These are phyloP conservation scores for Laupala kohalensis DNA, from an alignment of 1,140 invertebrate species.

Conservation along the genomic window DNA sequence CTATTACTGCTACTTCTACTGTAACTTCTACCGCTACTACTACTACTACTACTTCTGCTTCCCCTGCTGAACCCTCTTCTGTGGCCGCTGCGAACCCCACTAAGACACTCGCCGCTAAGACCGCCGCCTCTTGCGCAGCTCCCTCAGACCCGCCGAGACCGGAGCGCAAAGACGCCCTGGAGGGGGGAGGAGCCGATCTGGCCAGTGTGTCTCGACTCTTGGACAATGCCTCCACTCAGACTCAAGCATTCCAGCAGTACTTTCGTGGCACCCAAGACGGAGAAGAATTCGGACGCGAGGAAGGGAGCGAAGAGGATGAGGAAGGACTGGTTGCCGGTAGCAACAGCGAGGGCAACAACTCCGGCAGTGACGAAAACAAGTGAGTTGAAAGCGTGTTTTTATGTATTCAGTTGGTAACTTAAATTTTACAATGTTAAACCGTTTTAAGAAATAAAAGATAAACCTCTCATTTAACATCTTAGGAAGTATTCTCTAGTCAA, in stretches of 20 bases:
- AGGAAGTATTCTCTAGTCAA: no score
- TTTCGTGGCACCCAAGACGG: constrained; percentile 26
- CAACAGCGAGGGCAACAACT: constrained; percentile 63
- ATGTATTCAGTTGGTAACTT: no score
- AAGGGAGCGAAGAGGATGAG: constrained; percentile 42
- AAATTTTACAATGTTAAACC: no score
- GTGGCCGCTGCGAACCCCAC: neutral
- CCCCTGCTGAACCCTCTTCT: no score
- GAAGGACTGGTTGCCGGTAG: constrained; percentile 58
- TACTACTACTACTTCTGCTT: neutral
- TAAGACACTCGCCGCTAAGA: neutral
- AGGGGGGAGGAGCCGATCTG: constrained; percentile 34
- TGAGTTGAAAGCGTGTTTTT: no score
- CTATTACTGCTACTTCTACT: neutral
- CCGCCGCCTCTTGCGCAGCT: neutral
- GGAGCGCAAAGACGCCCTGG: neutral
- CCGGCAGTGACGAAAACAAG: constrained; percentile 66
- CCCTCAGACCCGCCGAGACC: neutral
- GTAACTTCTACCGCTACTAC: neutral
- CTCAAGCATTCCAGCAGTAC: constrained; percentile 45
- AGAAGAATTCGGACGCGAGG: constrained; percentile 22
- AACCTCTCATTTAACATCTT: no score
- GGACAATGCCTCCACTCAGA: constrained; percentile 64
- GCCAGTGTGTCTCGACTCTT: constrained; percentile 62
- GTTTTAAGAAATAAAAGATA: no score